A percentile compares a stretch with the other conserved stretches of the same genome.
Evolutionary conservation across 2,888 invertebrate species (phyloP).

Genomic region (Synergus gifuensis): DNA sequence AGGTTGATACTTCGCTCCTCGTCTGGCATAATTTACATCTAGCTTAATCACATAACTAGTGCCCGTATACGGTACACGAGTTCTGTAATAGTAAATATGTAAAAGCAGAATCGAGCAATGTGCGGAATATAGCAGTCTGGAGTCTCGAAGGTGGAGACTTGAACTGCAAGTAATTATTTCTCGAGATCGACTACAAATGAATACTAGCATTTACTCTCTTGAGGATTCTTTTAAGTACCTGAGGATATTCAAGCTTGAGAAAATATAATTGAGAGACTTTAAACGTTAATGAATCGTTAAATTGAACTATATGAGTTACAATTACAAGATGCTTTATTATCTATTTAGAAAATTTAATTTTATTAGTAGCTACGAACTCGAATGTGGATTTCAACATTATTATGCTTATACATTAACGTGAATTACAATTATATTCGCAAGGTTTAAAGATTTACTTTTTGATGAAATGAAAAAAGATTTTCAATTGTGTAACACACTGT

Average conservation of each 20-base stretch:
- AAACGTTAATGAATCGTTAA: conserved; percentile 22
- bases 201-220: conserved; percentile 4
- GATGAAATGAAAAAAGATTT: conserved; percentile 17
- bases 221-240: not conserved
- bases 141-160: conserved; percentile 33
- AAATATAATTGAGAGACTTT: conserved; percentile 17
- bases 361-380: not conserved
- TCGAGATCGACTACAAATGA: conserved; percentile 36
- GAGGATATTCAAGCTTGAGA: conserved; percentile 16
- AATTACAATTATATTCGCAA: too few species aligned
- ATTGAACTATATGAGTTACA: not conserved
- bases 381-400: not conserved
- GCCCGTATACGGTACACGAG: conserved; percentile 54
- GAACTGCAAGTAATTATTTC: conserved; percentile 36
- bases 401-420: too few species aligned
- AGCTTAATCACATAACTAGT: conserved; percentile 54
- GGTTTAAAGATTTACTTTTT: not conserved
- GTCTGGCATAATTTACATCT: conserved; percentile 55
- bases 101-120: conserved; percentile 37
- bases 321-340: not conserved
- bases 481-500: conserved; percentile 12
- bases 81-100: conserved; percentile 58
- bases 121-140: conserved; percentile 14
- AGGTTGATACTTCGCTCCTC: conserved; percentile 50
- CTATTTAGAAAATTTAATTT: conserved; percentile 3